Conservation (phyloP, 2,888 invertebrate species). For the Automeris io region DNA sequence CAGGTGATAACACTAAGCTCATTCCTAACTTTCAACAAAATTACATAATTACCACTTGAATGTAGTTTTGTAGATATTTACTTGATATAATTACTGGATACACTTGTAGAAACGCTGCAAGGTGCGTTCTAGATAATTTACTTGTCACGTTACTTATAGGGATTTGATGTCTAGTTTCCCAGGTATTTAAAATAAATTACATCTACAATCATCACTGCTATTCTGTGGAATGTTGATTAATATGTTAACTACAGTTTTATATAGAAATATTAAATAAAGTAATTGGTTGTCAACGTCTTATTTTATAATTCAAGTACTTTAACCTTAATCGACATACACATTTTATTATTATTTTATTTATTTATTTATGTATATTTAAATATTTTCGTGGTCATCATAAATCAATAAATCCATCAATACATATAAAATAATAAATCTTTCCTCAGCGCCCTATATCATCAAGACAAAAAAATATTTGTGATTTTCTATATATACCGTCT, state of each 20-base stretch:
- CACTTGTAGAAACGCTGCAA: conserved; percentile 13
- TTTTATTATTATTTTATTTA: too few relatives aligned
- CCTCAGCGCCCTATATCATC: too few relatives aligned
- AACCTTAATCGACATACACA: too few relatives aligned
- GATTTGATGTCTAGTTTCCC: conserved; percentile 32
- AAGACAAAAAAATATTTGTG: too few relatives aligned
- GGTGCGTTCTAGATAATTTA: conserved; percentile 27
- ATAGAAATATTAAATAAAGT: not conserved
- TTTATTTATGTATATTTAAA: too few relatives aligned
- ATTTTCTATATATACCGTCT: too few relatives aligned
- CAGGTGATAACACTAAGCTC: not conserved
- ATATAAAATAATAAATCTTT: too few relatives aligned
- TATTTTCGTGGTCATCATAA: too few relatives aligned
- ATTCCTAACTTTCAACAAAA: conserved; percentile 8
- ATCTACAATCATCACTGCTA: conserved; percentile 25
- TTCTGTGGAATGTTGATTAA: conserved; percentile 26
- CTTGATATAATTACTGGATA: conserved; percentile 19
- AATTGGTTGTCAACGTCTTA: not conserved
- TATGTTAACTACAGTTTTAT: conserved; percentile 19
- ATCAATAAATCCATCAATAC: too few relatives aligned
- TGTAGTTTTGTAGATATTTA: conserved; percentile 19
- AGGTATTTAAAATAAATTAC: conserved; percentile 26
- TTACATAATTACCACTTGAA: conserved; percentile 8
- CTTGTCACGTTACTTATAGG: conserved; percentile 32
- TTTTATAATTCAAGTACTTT: too few relatives aligned